Evolutionary conservation across 2,113 vertebrate genomes (phyloP), one percentile per base, ranked within the genome.

Genomic region (Epinephelus cyanopodus): DNA sequence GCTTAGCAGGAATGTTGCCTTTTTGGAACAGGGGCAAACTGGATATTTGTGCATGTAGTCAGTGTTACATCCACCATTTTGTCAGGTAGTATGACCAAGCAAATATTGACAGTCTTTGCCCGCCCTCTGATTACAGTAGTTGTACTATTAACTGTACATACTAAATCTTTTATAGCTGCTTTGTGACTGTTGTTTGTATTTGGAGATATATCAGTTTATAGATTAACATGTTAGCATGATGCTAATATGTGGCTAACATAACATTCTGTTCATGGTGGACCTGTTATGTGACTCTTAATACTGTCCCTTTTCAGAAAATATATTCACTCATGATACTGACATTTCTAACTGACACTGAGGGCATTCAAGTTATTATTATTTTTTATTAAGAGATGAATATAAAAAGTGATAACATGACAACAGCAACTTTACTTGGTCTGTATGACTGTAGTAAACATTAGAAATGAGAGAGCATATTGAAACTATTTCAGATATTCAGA

Each of bases 221-320:
- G 13, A 15, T 15, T 39, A 62, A 33, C 18, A 39, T n/a, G 33
- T 33, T 39, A 63, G 19, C 42, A 14, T 9, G 23, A 48, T 18
- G 42, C 64, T 66, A 65, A 47, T 25, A 13, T 65, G 63, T 65
- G 23, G 37, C 63, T 65, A 23, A 45, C 39, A 65, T 27, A 11
- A 62, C 21, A 54, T n/a, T n/a, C 52, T 54, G 13, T 7, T 37
- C 53, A 56, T 23, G 3, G 19, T 53, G 6, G 6, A 56, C 4
- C 53, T 23, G 21, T 54, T 10, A 12, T 56, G 53, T 56, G 5
- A 50, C 48, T 18, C 48, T 56, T 23, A 13, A 4, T 23, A 58
- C 57, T 60, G 18, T 37, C 33, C 33, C 33, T 6, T 37, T 37
- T 37, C 33, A 37, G 5, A 37, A 37, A 37, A 7, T 37, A 37